Conservation (phyloP, 2,797 vertebrate species). For the Enteromius anoplus region DNA sequence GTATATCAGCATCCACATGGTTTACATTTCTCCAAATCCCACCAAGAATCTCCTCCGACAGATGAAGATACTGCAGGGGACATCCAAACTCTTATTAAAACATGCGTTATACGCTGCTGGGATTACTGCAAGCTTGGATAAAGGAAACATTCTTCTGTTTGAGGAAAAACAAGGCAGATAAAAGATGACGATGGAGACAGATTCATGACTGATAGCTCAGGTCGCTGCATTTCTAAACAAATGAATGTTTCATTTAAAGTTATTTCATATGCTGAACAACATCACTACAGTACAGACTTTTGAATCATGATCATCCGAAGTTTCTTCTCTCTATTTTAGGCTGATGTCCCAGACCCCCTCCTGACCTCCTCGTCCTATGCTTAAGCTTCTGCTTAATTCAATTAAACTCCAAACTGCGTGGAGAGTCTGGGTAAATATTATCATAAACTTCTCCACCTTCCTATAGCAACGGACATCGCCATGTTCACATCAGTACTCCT, state of each 20-base stretch:
- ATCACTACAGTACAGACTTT: neutral
- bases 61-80: slow-evolving; percentile 78
- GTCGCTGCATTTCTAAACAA: neutral
- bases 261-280: neutral
- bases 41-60: slow-evolving; percentile 62
- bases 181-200: neutral
- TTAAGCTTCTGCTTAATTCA: slow-evolving; percentile 75
- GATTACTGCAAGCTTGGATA: slow-evolving; percentile 72
- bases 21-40: slow-evolving; percentile 77
- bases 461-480: slow-evolving; percentile 4
- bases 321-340: neutral
- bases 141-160: slow-evolving; percentile 69
- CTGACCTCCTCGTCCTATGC: slow-evolving; percentile 68
- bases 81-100: slow-evolving; percentile 77
- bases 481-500: slow-evolving; percentile 17
- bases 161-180: slow-evolving; percentile 5
- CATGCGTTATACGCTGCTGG: slow-evolving; percentile 66
- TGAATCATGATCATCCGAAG: neutral
- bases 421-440: slow-evolving; percentile 74
- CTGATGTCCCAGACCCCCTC: slow-evolving; percentile 46
- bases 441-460: slow-evolving; percentile 72
- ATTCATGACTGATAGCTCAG: neutral
- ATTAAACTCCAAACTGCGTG: slow-evolving; percentile 74
- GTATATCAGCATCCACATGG: slow-evolving; percentile 73
- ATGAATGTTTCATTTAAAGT: neutral